phyloP scores from a whole-genome alignment of 2,113 vertebrate species.

The Oncorhynchus mykiss region DNA sequence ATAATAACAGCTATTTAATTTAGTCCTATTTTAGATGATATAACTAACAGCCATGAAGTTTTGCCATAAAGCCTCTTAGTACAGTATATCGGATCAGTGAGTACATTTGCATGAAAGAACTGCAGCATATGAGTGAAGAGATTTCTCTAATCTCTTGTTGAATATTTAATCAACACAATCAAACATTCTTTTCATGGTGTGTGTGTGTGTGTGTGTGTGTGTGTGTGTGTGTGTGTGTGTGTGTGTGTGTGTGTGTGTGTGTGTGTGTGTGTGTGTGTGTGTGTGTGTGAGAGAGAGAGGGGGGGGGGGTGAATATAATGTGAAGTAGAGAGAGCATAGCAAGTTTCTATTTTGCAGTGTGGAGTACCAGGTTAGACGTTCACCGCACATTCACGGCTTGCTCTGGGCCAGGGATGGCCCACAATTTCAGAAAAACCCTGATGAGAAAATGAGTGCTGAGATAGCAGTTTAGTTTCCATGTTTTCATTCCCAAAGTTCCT shows the following conservation, averaged over 20 bases:
- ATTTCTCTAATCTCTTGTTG: conserved; percentile 79
- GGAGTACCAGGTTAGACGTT: neutral
- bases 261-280: conserved; percentile 12
- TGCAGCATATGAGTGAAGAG: conserved; percentile 68
- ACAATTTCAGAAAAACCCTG: neutral
- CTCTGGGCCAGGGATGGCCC: too few relatives aligned
- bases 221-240: neutral
- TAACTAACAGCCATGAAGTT: conserved; percentile 78
- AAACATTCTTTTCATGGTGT: conserved; percentile 42
- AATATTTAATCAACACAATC: conserved; percentile 72
- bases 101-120: conserved; percentile 74
- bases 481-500: neutral
- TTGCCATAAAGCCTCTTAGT: conserved; percentile 78
- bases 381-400: too few relatives aligned
- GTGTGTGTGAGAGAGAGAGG: neutral
- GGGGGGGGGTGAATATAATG: neutral
- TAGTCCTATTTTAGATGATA: conserved; percentile 75
- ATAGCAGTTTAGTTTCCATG: neutral
- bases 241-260: neutral
- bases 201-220: conserved; percentile 18
- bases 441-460: neutral
- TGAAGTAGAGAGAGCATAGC: too few relatives aligned
- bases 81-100: conserved; percentile 69
- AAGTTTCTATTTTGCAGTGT: neutral
- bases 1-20: conserved; percentile 74